Evolutionary conservation across 2,113 vertebrate species (phyloP), one percentile per base, ranked within the genome.

Genomic region (Bufo bufo): DNA sequence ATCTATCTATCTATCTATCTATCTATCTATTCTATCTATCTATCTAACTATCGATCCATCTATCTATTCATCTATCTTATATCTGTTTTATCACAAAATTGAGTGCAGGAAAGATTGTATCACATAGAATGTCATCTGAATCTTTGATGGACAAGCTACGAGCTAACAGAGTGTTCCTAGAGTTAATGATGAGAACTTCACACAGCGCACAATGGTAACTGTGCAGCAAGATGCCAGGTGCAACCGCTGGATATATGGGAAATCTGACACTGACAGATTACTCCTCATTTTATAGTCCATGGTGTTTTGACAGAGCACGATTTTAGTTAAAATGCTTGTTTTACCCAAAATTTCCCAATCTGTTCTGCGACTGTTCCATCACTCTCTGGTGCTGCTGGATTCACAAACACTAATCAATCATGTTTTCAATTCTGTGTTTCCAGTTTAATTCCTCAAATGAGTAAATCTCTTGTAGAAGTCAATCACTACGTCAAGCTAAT

Each of bases 161-260:
- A 87, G 74, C 59, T 66, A 63, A 78, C 58, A 79, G 85, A 78
- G 77, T 66, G 75, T 66, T 81, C 59, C 50, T 16, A 43, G 85
- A 87, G 61, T 80, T 87, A 87, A 71, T 87, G 77, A 80, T 87
- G 77, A 87, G 77, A 80, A 47, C 20, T 81, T 87, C 77, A 85
- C 72, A 85, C 84, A 58, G 85, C 17, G 49, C 20, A 47, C 58
- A 87, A 71, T 66, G 23, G 75, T 54, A 79, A 58, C 56, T 77
- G 4, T 19, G 43, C 72, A 81, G 85, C 61, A 81, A 58, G n/a
- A 58, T 87, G 77, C 85, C 75, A 87, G 85, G 85, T 81, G 63
- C 49, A 87, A 85, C 56, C 58, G 33, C 84, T 77, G 84, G 84
- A 85, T 85, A 61, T 45, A 77, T 17, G 16, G 33, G 12, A 77